Evolutionary conservation across 2,888 invertebrate genomes (phyloP), one percentile per base, ranked within the genome.

Genomic region (Sesia apiformis): DNA sequence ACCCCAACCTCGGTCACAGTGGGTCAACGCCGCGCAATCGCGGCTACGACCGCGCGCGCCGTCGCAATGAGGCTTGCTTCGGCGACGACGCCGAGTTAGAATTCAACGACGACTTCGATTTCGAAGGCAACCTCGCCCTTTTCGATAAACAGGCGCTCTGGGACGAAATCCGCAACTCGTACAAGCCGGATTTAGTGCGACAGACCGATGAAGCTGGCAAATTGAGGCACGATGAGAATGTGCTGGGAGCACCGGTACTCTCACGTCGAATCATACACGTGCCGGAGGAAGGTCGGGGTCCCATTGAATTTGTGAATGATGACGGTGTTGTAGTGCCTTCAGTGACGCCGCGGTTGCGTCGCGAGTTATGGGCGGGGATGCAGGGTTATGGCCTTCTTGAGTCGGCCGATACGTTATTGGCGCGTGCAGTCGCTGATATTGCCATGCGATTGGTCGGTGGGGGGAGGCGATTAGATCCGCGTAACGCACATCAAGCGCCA

Each of bases 101-200:
- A 61, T 78, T 93, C 53, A 90, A 85, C 63, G 91, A 94, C 74
- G 97, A 98, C 69, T 98, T 98, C 89, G 97, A 98, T 90, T 97
- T 98, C 90, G 97, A 98, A 76, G 96, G 96, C 61, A 98, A 97
- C 88, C 90, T 97, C 55, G 97, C 97, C 38, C 88, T 98, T 52
- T 98, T 98, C 84, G 94, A 97, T 84, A 97, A 97, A 84, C 60
- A 64, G 62, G 85, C 81, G 62, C 76, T 84, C 56, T 83, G 84
- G 83, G 78, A 81, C 65, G 67, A 76, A 70, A 77, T 87, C 77
- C 75, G 81, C 55, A 58, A 62, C 63, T 61, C 72, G 59, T 72
- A 64, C 62, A 69, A 73, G 62, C 86, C 85, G 40, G 86, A 86
- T 70, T 73, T 84, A 56, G 79, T 86, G 69, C 80, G 81, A 49